Evolutionary conservation across 2,888 invertebrate species (phyloP), one percentile per base, ranked within the genome.

Genomic region (Cephus sareptanus): DNA sequence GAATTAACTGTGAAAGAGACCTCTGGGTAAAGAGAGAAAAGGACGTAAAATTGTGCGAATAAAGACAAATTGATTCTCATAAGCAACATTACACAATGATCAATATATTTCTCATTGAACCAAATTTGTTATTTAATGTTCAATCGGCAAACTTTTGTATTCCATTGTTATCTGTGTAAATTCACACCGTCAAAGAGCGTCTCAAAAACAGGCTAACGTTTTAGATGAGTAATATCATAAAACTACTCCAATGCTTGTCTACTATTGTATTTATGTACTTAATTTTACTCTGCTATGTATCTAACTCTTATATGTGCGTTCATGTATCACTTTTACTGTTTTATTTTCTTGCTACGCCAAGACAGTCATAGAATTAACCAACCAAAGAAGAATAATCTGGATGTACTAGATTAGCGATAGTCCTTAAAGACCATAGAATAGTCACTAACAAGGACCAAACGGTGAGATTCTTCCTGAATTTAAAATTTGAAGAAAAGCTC

Each of bases 271-370:
- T 86, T 87, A 87, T 88, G 88, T 89, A 87, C 85, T 86, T 85
- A 87, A 85, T 88, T 88, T 88, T 87, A 71, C 83, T 88, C 82
- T 88, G 88, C 86, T 89, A 86, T 90, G 87, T 89, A 87, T 86
- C 87, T 89, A 90, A 90, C 87, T 89, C 85, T 85, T 89, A 85
- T 87, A 87, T 90, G 89, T 90, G 88, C 88, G 86, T 90, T 87
- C 87, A 85, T 89, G 83, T 89, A 88, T 80, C 83, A 86, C 79
- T 81, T 80, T 80, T 79, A 82, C 78, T 82, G 80, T 83, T 85
- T 85, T 82, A 85, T 82, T 83, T 85, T 79, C 83, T 82, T 80
- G 81, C 77, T 82, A 85, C 82, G 81, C 85, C 71, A 83, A 77
- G 81, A 76, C 83, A 83, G 85, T 83, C 82, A 77, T 87, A 84